Conservation (phyloP, 2,113 vertebrate genomes). For the Microcebus lehilahytsara region DNA sequence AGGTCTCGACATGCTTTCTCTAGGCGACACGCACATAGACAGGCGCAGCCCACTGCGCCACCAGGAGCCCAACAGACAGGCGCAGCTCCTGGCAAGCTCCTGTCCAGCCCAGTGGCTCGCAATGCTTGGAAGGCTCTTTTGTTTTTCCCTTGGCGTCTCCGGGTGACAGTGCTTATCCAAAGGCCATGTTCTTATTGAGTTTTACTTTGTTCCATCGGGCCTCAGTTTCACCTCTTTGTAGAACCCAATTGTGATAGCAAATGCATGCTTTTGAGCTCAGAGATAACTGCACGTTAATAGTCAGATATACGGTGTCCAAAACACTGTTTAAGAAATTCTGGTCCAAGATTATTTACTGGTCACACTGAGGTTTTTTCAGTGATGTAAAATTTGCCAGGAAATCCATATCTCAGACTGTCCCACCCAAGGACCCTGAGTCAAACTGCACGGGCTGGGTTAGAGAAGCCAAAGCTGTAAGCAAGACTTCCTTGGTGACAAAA, state of each 20-base stretch:
- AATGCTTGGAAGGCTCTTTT: neutral
- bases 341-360: neutral
- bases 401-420: neutral
- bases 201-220: neutral
- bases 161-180: neutral
- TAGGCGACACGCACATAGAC: accelerated
- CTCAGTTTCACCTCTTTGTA: neutral
- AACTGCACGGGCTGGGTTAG: neutral
- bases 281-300: accelerated
- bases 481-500: neutral
- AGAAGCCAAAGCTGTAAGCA: neutral
- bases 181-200: neutral
- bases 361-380: neutral
- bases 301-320: neutral
- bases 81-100: neutral
- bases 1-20: neutral
- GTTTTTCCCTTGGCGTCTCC: neutral
- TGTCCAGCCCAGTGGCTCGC: accelerated
- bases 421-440: neutral
- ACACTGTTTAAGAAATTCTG: neutral
- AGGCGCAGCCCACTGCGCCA: neutral
- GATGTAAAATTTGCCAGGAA: neutral
- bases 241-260: neutral
- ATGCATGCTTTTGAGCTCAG: neutral
- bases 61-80: neutral